Evolutionary conservation across 2,797 vertebrate species (phyloP).

Genomic region (Spinibarbus caldwelli): DNA sequence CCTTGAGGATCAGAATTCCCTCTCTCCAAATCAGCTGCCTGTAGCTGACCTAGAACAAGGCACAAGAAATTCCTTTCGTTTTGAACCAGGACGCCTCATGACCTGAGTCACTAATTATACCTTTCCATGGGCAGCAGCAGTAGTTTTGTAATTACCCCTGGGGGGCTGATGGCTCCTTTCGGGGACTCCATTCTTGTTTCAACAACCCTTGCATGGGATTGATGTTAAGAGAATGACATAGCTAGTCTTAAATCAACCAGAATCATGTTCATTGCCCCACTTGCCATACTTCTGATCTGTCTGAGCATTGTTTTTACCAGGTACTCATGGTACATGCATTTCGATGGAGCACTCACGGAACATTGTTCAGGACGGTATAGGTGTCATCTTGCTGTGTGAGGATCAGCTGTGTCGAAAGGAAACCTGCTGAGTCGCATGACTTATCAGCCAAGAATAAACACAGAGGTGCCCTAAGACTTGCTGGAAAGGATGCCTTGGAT

Average conservation of each 20-base stretch:
- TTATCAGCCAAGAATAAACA: slow-evolving; percentile 60
- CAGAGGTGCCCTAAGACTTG: slow-evolving; percentile 44
- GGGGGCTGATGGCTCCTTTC: slow-evolving; percentile 35
- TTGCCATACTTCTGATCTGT: background rate
- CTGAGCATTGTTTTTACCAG: background rate
- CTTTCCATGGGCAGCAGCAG: slow-evolving; percentile 38
- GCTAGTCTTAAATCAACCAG: background rate
- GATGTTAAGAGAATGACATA: background rate
- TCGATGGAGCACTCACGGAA: slow-evolving; percentile 47
- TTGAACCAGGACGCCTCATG: slow-evolving; percentile 58
- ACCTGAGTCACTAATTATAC: slow-evolving; percentile 64
- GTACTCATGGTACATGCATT: background rate
- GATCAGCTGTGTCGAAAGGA: slow-evolving; percentile 47
- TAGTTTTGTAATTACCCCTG: slow-evolving; percentile 57
- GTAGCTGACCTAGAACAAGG: slow-evolving; percentile 54
- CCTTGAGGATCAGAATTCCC: slow-evolving; percentile 42
- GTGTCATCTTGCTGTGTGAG: slow-evolving; percentile 57
- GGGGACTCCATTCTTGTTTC: slow-evolving; percentile 35
- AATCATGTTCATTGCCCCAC: background rate
- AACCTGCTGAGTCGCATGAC: slow-evolving; percentile 59
- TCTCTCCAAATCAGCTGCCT: slow-evolving; percentile 37
- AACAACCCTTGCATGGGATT: background rate
- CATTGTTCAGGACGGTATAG: slow-evolving; percentile 13
- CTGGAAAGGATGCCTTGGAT: slow-evolving; percentile 48
- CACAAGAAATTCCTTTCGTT: slow-evolving; percentile 61